A percentile compares a stretch with the other conserved stretches of the same genome.
Evolutionary conservation across 2,113 vertebrate species (phyloP).

Genomic region (Ameiurus melas): DNA sequence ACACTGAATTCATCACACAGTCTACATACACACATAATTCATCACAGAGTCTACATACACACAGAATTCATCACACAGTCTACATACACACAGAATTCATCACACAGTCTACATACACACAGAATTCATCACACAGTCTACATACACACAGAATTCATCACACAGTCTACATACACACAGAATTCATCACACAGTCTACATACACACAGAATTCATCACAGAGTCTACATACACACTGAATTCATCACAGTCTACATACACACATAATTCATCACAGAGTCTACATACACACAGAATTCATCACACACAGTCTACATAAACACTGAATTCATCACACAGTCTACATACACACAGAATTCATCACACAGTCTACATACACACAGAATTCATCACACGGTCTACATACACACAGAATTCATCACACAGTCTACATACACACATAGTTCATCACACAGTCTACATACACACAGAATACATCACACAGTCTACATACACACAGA

Average conservation of each 20-base stretch:
- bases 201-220: neutral
- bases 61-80: neutral
- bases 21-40: neutral
- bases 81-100: neutral
- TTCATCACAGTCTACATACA: neutral
- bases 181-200: neutral
- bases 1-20: neutral
- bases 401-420: neutral
- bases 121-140: slow-evolving; percentile 10
- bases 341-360: neutral
- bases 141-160: neutral
- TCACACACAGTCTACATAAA: neutral
- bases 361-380: slow-evolving; percentile 29
- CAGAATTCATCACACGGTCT: neutral
- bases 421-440: neutral
- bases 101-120: neutral
- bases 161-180: neutral
- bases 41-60: neutral
- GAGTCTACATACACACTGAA: neutral
- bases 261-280: neutral
- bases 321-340: neutral
- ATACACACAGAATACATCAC: neutral
- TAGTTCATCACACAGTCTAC: neutral
- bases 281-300: neutral
- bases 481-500: neutral